Percentiles rank a stretch among this genome's conserved stretches.
Evolutionary conservation across 2,797 vertebrate genomes (phyloP).

Genomic region (Xiphorhynchus erythropygius): DNA sequence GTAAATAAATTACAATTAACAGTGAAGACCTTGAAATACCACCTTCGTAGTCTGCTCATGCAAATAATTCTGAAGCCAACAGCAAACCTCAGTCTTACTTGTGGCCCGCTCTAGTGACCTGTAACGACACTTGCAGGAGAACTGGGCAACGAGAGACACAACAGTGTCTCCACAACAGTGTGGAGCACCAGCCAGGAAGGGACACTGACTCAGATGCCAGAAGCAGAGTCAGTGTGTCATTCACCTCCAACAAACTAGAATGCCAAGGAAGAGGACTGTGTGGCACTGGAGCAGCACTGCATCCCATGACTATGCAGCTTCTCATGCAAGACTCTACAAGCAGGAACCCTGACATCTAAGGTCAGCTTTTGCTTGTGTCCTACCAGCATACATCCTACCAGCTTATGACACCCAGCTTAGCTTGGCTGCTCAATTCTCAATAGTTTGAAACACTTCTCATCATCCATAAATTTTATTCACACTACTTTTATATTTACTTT

Average conservation of each 20-base stretch:
- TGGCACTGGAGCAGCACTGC: not conserved
- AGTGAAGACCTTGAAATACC: not conserved
- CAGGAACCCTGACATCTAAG: not conserved
- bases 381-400: not conserved
- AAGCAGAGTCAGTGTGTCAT: fast-evolving
- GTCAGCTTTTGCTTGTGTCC: not conserved
- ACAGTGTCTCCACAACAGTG: fast-evolving
- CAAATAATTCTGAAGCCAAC: not conserved
- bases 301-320: not conserved
- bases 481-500: not conserved
- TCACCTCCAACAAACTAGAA: not conserved
- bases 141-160: fast-evolving
- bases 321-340: fast-evolving
- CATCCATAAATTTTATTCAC: not conserved
- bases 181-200: not conserved
- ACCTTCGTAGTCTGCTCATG: not conserved
- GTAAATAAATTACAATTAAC: not conserved
- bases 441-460: not conserved
- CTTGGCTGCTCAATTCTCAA: not conserved
- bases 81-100: not conserved
- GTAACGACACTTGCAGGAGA: not conserved
- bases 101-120: not conserved
- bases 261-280: not conserved
- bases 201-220: not conserved
- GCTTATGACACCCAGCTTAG: not conserved